phyloP scores from a whole-genome alignment of 2,888 invertebrate genomes.

The Drosophila mercatorum region DNA sequence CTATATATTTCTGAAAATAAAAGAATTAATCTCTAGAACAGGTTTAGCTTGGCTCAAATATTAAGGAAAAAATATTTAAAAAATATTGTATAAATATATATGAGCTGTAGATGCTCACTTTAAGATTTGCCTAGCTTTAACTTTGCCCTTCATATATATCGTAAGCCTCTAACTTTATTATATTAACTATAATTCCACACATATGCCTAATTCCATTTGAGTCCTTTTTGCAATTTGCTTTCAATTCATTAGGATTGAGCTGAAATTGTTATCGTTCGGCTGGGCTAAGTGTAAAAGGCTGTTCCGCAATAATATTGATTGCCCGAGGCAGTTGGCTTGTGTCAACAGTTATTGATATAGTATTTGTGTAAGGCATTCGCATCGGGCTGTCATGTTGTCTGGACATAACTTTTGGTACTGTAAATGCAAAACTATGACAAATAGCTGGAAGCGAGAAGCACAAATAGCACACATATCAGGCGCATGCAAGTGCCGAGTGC shows the following conservation, averaged over 20 bases:
- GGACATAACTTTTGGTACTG: constrained; percentile 44
- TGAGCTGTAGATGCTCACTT: no score
- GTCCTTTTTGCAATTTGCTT: not conserved
- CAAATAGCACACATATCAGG: constrained; percentile 17
- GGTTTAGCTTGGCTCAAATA: no score
- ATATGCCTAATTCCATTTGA: no score
- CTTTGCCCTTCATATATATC: no score
- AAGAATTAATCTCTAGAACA: no score
- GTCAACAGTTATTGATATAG: constrained; percentile 30
- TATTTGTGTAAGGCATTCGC: constrained; percentile 23
- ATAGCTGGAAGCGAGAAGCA: constrained; percentile 37
- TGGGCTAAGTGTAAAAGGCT: not conserved
- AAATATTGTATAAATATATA: no score
- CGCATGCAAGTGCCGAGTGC: constrained; percentile 21
- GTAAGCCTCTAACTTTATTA: no score
- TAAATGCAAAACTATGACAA: constrained; percentile 53
- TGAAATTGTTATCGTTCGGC: not conserved
- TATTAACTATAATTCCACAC: not conserved
- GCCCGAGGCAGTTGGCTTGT: constrained; percentile 4
- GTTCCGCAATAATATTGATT: not conserved
- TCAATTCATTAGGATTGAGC: not conserved
- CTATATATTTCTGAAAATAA: no score
- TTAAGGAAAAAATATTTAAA: no score
- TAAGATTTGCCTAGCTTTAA: no score
- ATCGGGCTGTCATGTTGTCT: constrained; percentile 33